These are phyloP conservation scores for Gila orcuttii DNA, from an alignment of 2,113 vertebrate genomes.

Conservation along the genomic window DNA sequence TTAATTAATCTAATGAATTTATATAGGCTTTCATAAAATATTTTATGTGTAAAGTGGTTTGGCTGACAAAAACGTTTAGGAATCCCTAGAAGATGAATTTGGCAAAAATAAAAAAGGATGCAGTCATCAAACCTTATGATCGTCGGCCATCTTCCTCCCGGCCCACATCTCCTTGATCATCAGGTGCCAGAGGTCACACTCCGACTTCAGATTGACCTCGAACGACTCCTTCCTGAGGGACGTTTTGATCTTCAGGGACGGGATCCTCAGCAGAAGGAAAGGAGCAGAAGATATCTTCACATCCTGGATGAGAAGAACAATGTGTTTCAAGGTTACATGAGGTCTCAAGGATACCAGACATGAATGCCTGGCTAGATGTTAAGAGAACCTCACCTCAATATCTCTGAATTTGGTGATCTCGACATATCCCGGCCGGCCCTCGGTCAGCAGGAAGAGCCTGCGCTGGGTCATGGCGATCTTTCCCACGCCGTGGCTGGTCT, in stretches of 20 bases:
- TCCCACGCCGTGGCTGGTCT: constrained; percentile 89
- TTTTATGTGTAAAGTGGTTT: background rate
- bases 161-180: constrained; percentile 99
- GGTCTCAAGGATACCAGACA: background rate
- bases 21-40: too few relatives aligned
- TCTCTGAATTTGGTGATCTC: constrained; percentile 91
- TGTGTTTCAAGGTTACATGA: background rate
- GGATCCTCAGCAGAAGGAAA: constrained; percentile 87
- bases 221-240: constrained; percentile 83
- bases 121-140: constrained; percentile 80
- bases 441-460: constrained; percentile 88
- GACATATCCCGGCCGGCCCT: constrained; percentile 85
- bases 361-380: background rate
- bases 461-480: constrained; percentile 97
- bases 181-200: constrained; percentile 94
- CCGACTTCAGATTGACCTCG: constrained; percentile 92
- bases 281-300: constrained; percentile 84
- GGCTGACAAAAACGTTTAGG: background rate
- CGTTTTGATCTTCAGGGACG: constrained; percentile 86
- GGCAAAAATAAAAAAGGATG: background rate
- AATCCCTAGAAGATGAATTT: background rate
- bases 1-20: too few relatives aligned
- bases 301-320: constrained; percentile 75
- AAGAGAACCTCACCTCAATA: constrained; percentile 81
- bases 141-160: constrained; percentile 89